These are phyloP conservation scores for Ibidorhyncha struthersii DNA, from an alignment of 2,113 vertebrate genomes.

Conservation along the genomic window DNA sequence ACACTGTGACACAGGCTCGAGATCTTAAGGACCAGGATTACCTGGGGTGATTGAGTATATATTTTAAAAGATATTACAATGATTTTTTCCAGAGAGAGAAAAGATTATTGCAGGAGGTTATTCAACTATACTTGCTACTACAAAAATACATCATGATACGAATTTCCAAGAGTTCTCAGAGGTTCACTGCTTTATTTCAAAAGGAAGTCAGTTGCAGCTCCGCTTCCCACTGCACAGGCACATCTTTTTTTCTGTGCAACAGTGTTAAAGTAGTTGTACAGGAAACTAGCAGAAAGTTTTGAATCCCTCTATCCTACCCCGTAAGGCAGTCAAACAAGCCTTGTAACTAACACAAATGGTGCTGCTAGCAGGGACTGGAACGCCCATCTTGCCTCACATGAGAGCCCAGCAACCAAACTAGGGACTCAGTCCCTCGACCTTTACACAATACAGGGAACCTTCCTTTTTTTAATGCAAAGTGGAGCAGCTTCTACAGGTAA, in stretches of 20 bases:
- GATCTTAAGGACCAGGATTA: neutral
- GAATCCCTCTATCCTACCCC: neutral
- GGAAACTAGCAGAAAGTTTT: neutral
- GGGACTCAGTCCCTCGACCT: neutral
- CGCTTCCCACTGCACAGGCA: neutral
- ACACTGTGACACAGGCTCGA: neutral
- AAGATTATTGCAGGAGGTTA: neutral
- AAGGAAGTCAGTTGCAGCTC: neutral
- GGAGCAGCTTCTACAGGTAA: neutral
- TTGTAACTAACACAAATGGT: neutral
- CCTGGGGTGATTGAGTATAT: neutral
- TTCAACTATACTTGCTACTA: neutral
- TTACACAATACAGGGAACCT: neutral
- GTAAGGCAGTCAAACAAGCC: neutral
- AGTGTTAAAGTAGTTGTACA: neutral
- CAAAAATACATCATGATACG: neutral
- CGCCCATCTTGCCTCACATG: fast-evolving
- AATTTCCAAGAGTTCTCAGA: neutral
- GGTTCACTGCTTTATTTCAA: neutral
- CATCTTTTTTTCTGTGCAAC: neutral
- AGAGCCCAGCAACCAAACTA: neutral
- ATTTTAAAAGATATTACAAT: neutral
- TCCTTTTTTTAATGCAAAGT: neutral
- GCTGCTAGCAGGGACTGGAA: neutral
- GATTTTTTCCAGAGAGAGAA: neutral